These are phyloP conservation scores for Drepana arcuata DNA, from an alignment of 1,140 invertebrate genomes.

Conservation along the genomic window DNA sequence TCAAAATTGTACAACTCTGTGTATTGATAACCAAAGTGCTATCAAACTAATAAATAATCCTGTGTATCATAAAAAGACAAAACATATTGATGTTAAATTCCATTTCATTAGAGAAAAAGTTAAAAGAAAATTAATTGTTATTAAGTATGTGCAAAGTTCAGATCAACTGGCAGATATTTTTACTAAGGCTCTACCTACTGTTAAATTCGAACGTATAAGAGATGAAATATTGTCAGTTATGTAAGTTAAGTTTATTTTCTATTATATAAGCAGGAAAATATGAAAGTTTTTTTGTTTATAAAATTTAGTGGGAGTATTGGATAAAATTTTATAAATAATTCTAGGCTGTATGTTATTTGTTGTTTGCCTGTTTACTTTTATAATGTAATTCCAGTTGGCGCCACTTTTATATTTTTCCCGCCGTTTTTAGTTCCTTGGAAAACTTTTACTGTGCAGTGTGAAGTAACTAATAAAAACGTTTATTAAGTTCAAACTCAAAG, in stretches of 20 bases:
- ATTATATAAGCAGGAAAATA: background rate
- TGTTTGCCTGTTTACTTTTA: too few relatives aligned
- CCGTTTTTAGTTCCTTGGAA: too few relatives aligned
- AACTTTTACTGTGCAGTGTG: too few relatives aligned
- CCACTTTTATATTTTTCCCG: too few relatives aligned
- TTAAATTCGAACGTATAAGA: background rate
- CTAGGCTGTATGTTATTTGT: too few relatives aligned
- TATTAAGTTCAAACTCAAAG: too few relatives aligned
- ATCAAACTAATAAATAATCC: constrained; percentile 14
- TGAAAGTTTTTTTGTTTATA: background rate
- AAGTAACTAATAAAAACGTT: too few relatives aligned
- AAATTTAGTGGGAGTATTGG: constrained; percentile 1
- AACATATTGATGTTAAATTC: constrained; percentile 14
- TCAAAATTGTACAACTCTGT: constrained; percentile 1
- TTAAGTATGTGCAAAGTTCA: constrained; percentile 10
- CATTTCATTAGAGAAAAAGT: constrained; percentile 15
- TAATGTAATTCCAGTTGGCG: too few relatives aligned
- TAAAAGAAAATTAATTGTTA: constrained; percentile 2
- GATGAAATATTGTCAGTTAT: background rate
- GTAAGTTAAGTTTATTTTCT: background rate
- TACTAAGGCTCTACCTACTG: constrained; percentile 10
- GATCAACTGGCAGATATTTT: constrained; percentile 13
- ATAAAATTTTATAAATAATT: too few relatives aligned
- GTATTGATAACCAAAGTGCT: constrained; percentile 12
- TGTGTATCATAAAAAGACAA: constrained; percentile 10